Evolutionary conservation across 2,797 vertebrate species (phyloP).

Genomic region (Thaleichthys pacificus): DNA sequence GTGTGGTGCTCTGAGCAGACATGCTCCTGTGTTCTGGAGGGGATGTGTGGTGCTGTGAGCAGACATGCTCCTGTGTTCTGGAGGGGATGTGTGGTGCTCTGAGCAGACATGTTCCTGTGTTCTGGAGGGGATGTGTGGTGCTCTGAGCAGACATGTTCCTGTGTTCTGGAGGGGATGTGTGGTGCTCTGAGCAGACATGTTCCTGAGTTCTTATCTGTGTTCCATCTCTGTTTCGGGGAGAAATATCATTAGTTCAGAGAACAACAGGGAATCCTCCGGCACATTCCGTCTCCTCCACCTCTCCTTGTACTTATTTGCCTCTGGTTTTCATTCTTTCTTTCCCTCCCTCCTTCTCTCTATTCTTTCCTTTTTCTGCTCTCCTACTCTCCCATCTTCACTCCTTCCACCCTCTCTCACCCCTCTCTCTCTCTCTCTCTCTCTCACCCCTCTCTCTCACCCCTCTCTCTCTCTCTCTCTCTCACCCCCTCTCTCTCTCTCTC

Average conservation of each 20-base stretch:
- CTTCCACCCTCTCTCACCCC: neutral
- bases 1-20: no score
- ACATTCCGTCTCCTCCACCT: conserved; percentile 27
- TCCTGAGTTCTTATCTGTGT: no score
- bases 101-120: no score
- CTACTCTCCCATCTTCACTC: conserved; percentile 19
- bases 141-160: no score
- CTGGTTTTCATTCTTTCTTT: neutral
- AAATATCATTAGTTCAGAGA: conserved; percentile 38
- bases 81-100: no score
- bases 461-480: neutral
- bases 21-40: no score
- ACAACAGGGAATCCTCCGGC: conserved; percentile 41
- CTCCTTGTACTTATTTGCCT: neutral
- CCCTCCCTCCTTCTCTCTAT: neutral
- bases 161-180: no score
- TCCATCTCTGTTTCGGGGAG: neutral
- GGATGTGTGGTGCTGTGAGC: no score
- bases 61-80: no score
- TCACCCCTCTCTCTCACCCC: neutral
- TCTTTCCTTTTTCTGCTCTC: conserved; percentile 16
- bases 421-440: neutral
- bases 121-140: no score
- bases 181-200: no score
- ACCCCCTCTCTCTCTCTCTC: neutral